Evolutionary conservation across 2,888 invertebrate species (phyloP), one percentile per base, ranked within the genome.

Genomic region (Euclidia mi): DNA sequence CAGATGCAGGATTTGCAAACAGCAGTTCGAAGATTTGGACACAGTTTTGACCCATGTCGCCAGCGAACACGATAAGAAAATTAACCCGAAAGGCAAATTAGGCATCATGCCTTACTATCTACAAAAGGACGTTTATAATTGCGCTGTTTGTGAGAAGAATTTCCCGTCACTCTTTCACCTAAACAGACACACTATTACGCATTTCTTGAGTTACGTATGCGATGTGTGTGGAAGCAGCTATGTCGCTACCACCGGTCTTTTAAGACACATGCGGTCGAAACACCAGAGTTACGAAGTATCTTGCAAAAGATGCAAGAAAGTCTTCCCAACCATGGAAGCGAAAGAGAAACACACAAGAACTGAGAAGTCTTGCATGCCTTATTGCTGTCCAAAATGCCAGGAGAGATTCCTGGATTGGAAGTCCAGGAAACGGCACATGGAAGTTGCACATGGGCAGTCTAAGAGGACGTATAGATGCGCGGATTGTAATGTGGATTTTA

Each of bases 211-310:
- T 37, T 92, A 90, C 65, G 91, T 92, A 0, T 94, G 94, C 48
- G 89, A 93, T 37, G 90, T 89, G 0, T 94, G 94, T 63, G 94
- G 93, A 0, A 89, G 85, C 56, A 90, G 92, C 14, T 93, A 92
- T 48, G 85, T 92, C 0, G 91, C 92, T 0, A 88, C 90, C 0
- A 91, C 92, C 0, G 92, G 92, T 0, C 56, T 93, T 0, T 42
- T 92, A 0, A 72, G 89, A 0, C 93, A 93, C 53, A 85, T 92
- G 0, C 57, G 92, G 1, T 85, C 89, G 0, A 92, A 91, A 50
- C 93, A 93, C 38, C 90, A 92, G 51, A 83, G 84, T 10, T 92
- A 93, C 64, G 81, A 91, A 56, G 91, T 89, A 0, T 72, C 81
- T 0, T 94, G 93, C 69, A 88, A 88, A 56, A 82, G 81, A 10